Base-by-base conservation (phyloP, 2,797 vertebrate species). In the Premnoplex brunnescens region DNA sequence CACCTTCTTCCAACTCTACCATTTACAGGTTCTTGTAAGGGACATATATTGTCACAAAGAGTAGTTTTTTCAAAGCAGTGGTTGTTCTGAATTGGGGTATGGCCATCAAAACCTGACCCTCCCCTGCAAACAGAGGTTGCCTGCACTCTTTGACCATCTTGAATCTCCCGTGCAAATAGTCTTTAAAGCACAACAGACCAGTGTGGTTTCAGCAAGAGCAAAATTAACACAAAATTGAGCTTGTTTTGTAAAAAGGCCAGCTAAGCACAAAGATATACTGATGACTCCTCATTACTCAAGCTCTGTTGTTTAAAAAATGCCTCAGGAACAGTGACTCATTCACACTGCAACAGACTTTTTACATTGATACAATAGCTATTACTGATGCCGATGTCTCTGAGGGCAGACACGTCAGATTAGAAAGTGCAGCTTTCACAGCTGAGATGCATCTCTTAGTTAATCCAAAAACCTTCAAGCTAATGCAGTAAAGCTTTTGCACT, bases 321-420 rank as follows among this genome's bases (percentile, higher is more conserved):
- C 32, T 55, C 22, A 59, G 85, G 62, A 94, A 51, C 20, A 79
- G 74, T 69, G 63, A 95, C 26, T 94, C 86, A 71, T 49, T 78
- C 52, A 43, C 67, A 71, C 44, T n/a, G 36, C 32, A 63, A 72
- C 0, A 27, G 51, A 55, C 59, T 39, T 96, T 60, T 77, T 32
- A 73, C 30, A 64, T 6, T 1, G 6, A 37, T 27, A 30, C 0
- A 5, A 22, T 1, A 87, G 32, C 6, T 76, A 74, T 24, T 88
- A 77, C 41, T 22, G 52, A 73, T 60, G 63, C 8, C 20, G 8
- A 18, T 43, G 30, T 36, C 49, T 89, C 34, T 28, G 56, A 91
- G 51, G 37, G 37, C 12, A 92, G 74, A 77, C 10, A 21, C 0
- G 0, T 32, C 92, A 75, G 24, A 81, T 56, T 11, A 71, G 44